Base-by-base conservation (phyloP, 2,888 invertebrate species). In the Priocnemis perturbator region DNA sequence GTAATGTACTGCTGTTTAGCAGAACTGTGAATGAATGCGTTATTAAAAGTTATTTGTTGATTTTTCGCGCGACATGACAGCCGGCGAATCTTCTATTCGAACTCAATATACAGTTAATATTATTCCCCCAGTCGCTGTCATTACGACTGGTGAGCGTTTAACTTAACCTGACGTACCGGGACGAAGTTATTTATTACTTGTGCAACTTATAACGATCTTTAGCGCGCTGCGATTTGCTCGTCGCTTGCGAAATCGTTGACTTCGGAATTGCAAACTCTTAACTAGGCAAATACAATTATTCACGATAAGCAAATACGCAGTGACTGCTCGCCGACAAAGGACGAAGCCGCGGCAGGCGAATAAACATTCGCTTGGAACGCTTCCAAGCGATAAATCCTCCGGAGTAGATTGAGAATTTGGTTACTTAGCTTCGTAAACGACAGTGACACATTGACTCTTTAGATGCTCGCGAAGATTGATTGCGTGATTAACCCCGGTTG, bases 201-300 rank as follows among this genome's bases (percentile, higher is more conserved):
- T 37, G 14, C 17, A 30, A 37, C 21, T 55, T 62, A 21, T 23
- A 62, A 55, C 44, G 44, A 53, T 53, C 23, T 48, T 23, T 26
- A 26, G 11, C 52, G 5, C 17, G 30, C 7, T 26, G 37, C 30
- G 30, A 65, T 71, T 66, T 56, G 19, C 21, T 20, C 37, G 11
- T 11, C 37, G 37, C 37, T 1, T 37, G 7, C 11, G 37, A 37
- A 37, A 37, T 37, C 37, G 37, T 37, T 37, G 37, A 47, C 48
- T 45, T 53, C 17, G 23, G 47, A 26, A 61, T 52, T 50, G 55
- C 60, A 47, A 19, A 52, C 61, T 47, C 21, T 62, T 64, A 61
- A 71, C 60, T 60, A 62, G 21, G 69, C 66, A 77, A 71, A 69
- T 57, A 61, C 45, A 70, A 72, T 74, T 70, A 70, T 47, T 64